These are phyloP conservation scores for Cisticola juncidis DNA, from an alignment of 2,113 vertebrate species.

Conservation along the genomic window DNA sequence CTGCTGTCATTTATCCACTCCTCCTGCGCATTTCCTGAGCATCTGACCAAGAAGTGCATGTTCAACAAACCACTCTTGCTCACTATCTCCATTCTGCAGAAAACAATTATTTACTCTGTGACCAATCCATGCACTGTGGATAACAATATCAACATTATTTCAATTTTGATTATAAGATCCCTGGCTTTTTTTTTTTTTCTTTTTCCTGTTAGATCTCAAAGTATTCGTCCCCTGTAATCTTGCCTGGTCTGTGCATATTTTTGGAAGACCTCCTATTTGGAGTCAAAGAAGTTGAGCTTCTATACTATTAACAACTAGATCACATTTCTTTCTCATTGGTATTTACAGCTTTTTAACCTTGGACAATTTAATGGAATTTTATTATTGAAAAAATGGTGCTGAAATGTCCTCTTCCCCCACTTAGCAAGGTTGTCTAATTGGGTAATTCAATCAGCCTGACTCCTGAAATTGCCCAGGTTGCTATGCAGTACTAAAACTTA, in stretches of 20 bases:
- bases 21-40: background rate
- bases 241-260: background rate
- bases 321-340: background rate
- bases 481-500: background rate
- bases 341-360: background rate
- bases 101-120: background rate
- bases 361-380: background rate
- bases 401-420: background rate
- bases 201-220: background rate
- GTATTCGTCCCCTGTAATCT: background rate
- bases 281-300: background rate
- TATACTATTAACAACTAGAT: fast-evolving
- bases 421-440: background rate
- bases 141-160: background rate
- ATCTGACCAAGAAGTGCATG: background rate
- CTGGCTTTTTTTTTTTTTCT: too few species aligned
- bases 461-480: slow-evolving; percentile 32
- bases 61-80: background rate
- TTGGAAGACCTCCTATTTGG: background rate
- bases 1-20: background rate
- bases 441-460: slow-evolving; percentile 23
- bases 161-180: background rate
- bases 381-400: background rate
- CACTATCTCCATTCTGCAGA: background rate
- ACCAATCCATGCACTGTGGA: background rate